phyloP scores from a whole-genome alignment of 2,797 vertebrate genomes.

The Argyrosomus regius region DNA sequence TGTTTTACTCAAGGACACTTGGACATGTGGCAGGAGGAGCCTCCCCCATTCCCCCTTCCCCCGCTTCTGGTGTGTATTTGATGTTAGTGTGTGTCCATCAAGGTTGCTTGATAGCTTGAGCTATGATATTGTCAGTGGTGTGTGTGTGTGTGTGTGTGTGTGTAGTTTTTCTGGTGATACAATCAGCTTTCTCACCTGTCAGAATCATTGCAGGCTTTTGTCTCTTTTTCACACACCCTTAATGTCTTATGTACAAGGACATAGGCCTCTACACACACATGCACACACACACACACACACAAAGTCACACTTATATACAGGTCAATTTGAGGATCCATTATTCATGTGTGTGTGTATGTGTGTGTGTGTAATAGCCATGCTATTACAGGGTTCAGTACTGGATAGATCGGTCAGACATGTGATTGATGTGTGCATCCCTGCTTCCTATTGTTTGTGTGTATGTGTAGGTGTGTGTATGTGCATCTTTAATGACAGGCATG shows the following conservation, averaged over 20 bases:
- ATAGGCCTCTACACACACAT: constrained; percentile 1
- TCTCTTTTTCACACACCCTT: constrained; percentile 21
- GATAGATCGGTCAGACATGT: constrained; percentile 44
- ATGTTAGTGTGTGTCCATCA: constrained; percentile 40
- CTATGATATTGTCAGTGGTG: constrained; percentile 47
- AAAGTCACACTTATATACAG: background rate
- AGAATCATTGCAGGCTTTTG: constrained; percentile 12
- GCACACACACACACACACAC: background rate
- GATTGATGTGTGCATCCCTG: constrained; percentile 56
- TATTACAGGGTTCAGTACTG: constrained; percentile 55
- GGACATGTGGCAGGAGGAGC: constrained; percentile 23
- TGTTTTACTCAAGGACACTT: constrained; percentile 41
- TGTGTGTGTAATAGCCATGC: constrained; percentile 47
- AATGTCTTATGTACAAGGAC: constrained; percentile 52
- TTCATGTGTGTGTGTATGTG: constrained; percentile 43
- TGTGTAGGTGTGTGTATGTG: constrained; percentile 11
- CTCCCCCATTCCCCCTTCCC: background rate
- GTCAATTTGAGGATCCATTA: constrained; percentile 59
- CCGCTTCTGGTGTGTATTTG: constrained; percentile 24
- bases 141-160: constrained; percentile 41
- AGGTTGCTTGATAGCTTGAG: constrained; percentile 50
- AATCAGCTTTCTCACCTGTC: constrained; percentile 40
- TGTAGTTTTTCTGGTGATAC: constrained; percentile 38
- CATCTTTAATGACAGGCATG: constrained; percentile 39
- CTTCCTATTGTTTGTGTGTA: constrained; percentile 28